Base-by-base conservation (phyloP, 2,888 invertebrate genomes). In the Eutolmus rufibarbis region DNA sequence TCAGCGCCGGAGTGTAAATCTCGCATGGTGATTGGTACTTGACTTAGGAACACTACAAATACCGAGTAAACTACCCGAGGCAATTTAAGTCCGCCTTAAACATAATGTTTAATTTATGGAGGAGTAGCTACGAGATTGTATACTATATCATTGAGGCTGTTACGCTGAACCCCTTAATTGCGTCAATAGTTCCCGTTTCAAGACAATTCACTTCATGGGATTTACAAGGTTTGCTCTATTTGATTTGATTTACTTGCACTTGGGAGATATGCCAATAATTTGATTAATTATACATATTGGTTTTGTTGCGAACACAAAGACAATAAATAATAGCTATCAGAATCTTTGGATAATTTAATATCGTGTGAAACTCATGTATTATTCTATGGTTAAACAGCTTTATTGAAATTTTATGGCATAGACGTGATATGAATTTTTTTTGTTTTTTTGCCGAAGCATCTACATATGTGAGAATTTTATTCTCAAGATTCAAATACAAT, bases 31-130 rank as follows among this genome's bases (percentile, higher is more conserved):
- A 78, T 78, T 37, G 78, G 78, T 78, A 43, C 78, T 78, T 43
- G 78, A 43, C 40, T 78, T 43, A 43, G 19, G 78, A 78, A 43
- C 37, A 78, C 19, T 78, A 23, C 78, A 78, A 78, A 78, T 78
- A 51, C 51, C 51, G 2, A 78, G 78, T 46, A 40, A 43, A 78
- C 78, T 78, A 78, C 37, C 43, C 14, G 0, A 23, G 40, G 46
- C 78, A 78, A 78, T 78, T 78, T 78, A 78, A 78, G 78, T 43
- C 16, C 78, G 8, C 43, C 78, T 78, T 43, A 43, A 78, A 78
- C 78, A 78, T 40, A 78, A 78, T 78, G 78, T 78, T 78, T 78
- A 78, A 78, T 78, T 78, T 78, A 78, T 43, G 78, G 78, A 43
- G 78, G 40, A 78, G 78, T 43, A 46, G 7, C 43, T 43, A 16